Conservation (phyloP, 2,888 invertebrate species). For the Linyphia triangularis region DNA sequence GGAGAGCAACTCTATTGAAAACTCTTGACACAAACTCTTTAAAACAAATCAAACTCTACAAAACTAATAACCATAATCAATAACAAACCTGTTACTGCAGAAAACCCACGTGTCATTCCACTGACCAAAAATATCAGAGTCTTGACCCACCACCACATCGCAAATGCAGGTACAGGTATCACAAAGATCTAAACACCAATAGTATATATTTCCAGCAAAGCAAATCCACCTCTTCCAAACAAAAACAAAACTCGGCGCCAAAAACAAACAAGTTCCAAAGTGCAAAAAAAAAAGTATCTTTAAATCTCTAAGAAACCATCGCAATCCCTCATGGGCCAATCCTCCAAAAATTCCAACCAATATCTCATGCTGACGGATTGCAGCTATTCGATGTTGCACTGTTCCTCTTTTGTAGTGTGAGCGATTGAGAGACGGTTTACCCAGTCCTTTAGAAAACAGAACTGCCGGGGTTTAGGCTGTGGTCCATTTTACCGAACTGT, state of each 20-base stretch:
- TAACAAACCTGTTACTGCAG: constrained; percentile 63
- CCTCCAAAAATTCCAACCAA: constrained; percentile 5
- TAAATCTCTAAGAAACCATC: neutral
- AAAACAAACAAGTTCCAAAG: neutral
- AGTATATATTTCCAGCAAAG: constrained; percentile 10
- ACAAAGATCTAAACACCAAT: constrained; percentile 19
- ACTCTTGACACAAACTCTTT: neutral
- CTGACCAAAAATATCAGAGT: constrained; percentile 33
- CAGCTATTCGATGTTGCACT: neutral
- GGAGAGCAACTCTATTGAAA: no score
- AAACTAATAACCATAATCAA: neutral
- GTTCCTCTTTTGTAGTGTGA: constrained; percentile 25
- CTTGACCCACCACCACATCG: constrained; percentile 43
- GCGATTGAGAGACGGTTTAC: constrained; percentile 33
- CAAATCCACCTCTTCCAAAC: neutral
- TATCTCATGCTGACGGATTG: neutral
- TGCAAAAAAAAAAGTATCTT: neutral
- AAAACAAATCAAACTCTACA: neutral
- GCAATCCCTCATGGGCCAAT: neutral
- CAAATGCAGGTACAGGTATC: constrained; percentile 28
- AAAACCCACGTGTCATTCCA: constrained; percentile 46
- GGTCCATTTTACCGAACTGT: constrained; percentile 62
- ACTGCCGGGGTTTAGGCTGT: constrained; percentile 55
- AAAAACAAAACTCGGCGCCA: constrained; percentile 4
- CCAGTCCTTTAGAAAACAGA: constrained; percentile 56